Percentiles rank a stretch among this genome's conserved stretches.
Evolutionary conservation across 1,140 invertebrate genomes (phyloP).

Genomic region (Vanessa atalanta): DNA sequence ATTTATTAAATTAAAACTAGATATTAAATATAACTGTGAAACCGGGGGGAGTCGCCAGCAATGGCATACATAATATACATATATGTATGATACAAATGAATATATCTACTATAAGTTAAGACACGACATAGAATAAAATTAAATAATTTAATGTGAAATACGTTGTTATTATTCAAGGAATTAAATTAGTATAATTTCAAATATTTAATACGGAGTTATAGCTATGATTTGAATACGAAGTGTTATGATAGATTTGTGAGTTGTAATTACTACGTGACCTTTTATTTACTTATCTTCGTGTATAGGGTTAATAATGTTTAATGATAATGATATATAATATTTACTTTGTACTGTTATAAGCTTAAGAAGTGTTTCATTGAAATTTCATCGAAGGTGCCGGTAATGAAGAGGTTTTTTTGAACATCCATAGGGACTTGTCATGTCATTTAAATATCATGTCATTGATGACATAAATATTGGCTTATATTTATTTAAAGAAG

Average conservation of each 20-base stretch:
- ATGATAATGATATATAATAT: not conserved
- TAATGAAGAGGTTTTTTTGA: too few relatives aligned
- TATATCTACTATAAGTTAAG: not conserved
- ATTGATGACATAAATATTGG: too few relatives aligned
- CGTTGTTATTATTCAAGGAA: not conserved
- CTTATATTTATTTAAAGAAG: too few relatives aligned
- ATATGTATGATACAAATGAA: not conserved
- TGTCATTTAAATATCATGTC: too few relatives aligned
- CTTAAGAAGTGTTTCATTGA: not conserved
- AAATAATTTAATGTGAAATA: not conserved
- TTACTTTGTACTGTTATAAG: not conserved
- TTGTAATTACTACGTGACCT: not conserved
- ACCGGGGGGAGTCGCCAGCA: too few relatives aligned
- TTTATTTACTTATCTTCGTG: not conserved
- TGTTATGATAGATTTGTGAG: slow-evolving; percentile 2
- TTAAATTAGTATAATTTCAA: slow-evolving; percentile 7
- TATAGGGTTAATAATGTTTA: not conserved
- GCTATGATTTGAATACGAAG: not conserved
- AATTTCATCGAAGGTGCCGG: not conserved
- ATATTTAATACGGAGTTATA: slow-evolving; percentile 13
- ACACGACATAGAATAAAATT: not conserved
- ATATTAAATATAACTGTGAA: too few relatives aligned
- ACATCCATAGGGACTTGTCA: too few relatives aligned
- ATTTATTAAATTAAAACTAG: too few relatives aligned
- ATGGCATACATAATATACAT: too few relatives aligned